Evolutionary conservation across 2,888 invertebrate genomes (phyloP).

Genomic region (Pheosia gnoma): DNA sequence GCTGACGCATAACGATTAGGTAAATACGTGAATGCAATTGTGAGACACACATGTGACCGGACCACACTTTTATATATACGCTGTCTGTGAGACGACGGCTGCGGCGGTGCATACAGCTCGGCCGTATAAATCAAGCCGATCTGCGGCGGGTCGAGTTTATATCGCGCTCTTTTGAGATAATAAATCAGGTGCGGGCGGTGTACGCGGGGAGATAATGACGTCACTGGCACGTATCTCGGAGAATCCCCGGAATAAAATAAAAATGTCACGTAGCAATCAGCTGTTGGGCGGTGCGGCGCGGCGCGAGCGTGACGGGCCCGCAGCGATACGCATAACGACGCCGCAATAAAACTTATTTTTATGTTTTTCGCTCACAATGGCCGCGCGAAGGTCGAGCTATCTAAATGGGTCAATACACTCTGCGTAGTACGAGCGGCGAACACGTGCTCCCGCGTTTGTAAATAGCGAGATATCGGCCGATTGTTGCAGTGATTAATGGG

Average conservation of each 20-base stretch:
- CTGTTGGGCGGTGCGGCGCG: constrained; percentile 66
- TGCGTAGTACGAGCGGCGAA: constrained; percentile 80
- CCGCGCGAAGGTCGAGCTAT: constrained; percentile 84
- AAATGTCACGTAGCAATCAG: constrained; percentile 85
- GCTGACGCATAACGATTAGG: constrained; percentile 35
- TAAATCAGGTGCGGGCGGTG: constrained; percentile 74
- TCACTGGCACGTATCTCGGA: constrained; percentile 82
- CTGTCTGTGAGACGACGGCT: constrained; percentile 53
- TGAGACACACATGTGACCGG: constrained; percentile 35
- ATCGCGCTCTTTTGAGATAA: constrained; percentile 68
- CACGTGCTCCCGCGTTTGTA: constrained; percentile 84
- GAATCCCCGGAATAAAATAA: constrained; percentile 84
- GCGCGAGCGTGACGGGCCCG: constrained; percentile 69
- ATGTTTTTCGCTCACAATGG: constrained; percentile 85
- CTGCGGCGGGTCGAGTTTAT: constrained; percentile 56
- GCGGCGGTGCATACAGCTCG: constrained; percentile 40
- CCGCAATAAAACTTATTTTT: constrained; percentile 85
- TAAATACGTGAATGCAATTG: constrained; percentile 1
- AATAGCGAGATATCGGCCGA: constrained; percentile 85
- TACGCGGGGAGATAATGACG: constrained; percentile 77
- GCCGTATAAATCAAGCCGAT: constrained; percentile 64
- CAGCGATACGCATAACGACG: constrained; percentile 82
- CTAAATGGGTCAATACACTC: constrained; percentile 85
- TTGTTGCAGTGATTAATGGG: constrained; percentile 84
- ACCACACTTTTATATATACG: constrained; percentile 48